Base-by-base conservation (phyloP, 1,140 invertebrate genomes). In the Trinorchestia longiramus region DNA sequence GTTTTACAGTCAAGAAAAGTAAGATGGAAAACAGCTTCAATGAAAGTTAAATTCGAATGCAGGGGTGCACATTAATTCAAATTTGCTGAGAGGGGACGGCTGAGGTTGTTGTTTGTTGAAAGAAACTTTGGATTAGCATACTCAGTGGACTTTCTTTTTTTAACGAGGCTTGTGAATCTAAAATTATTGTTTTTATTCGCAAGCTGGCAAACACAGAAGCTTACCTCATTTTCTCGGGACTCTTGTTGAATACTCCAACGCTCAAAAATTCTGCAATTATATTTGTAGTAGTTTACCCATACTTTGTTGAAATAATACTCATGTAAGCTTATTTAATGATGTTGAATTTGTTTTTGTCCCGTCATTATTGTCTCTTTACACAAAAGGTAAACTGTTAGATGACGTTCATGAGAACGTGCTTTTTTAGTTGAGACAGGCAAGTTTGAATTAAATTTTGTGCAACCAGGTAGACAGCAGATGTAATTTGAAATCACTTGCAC, bases 21-120 rank as follows among this genome's bases (percentile, higher is more conserved):
- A 28, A 77, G 62, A 28, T 28, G 62, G 62, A 77, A 77, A 77
- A 28, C 62, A 36, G 62, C 62, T 77, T 77, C 62, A 77, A 77
- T 77, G 62, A 77, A 77, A 77, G 62, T 77, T 77, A 77, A 77
- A 77, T 77, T 77, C 62, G 62, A 77, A 77, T 77, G 62, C 62
- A 77, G 62, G 62, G 62, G 62, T 77, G 62, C 11, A 36, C 62
- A 77, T 77, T 77, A 77, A 77, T 77, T 77, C 62, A 77, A 77
- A 77, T 77, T 77, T 77, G 28, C 62, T 3, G 62, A 77, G 62
- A 77, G 62, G 62, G 47, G 62, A 15, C 15, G 28, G 62, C 62
- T 77, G 62, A 11, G 62, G 1, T 77, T 77, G 28, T 28, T 77
- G 62, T 77, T 77, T 77, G 62, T 77, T 28, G 62, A 77, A 77